Percentiles rank a stretch among this genome's conserved stretches.
These are phyloP conservation scores for Astropecten irregularis DNA, from an alignment of 53 echinoderm and acorn worm species.

Conservation along the genomic window DNA sequence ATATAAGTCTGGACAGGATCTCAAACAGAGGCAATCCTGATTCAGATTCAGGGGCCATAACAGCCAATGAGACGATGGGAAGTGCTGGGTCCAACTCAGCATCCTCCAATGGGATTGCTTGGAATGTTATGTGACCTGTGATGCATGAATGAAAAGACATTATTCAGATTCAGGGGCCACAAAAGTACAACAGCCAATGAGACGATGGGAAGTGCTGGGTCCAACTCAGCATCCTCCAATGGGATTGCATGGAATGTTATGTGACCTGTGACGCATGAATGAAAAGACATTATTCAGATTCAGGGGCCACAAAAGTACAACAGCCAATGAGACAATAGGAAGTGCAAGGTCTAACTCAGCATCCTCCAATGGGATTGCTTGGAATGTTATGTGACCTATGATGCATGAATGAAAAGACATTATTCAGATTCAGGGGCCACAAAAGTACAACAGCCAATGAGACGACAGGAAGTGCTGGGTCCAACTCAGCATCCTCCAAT, in stretches of 20 bases:
- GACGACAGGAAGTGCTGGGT: no score
- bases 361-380: slow-evolving; percentile 23
- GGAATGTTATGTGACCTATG: slow-evolving; percentile 8
- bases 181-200: slow-evolving; percentile 4
- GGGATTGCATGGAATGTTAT: slow-evolving; percentile 8
- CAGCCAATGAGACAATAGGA: slow-evolving; percentile 34
- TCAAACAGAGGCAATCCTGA: slow-evolving; percentile 51
- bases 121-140: slow-evolving; percentile 39
- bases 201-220: slow-evolving; percentile 15
- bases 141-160: neutral
- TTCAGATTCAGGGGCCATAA: slow-evolving; percentile 52
- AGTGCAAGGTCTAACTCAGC: slow-evolving; percentile 20
- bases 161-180: neutral
- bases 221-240: slow-evolving; percentile 37
- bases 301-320: neutral
- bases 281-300: neutral
- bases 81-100: slow-evolving; percentile 21
- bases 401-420: no score
- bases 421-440: no score
- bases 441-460: slow-evolving; percentile 10
- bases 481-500: no score
- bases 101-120: slow-evolving; percentile 21
- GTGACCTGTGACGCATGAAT: neutral
- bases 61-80: slow-evolving; percentile 45
- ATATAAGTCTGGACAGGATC: slow-evolving; percentile 44